Conservation (phyloP, 2,797 vertebrate species). For the Sebastes steindachneri region DNA sequence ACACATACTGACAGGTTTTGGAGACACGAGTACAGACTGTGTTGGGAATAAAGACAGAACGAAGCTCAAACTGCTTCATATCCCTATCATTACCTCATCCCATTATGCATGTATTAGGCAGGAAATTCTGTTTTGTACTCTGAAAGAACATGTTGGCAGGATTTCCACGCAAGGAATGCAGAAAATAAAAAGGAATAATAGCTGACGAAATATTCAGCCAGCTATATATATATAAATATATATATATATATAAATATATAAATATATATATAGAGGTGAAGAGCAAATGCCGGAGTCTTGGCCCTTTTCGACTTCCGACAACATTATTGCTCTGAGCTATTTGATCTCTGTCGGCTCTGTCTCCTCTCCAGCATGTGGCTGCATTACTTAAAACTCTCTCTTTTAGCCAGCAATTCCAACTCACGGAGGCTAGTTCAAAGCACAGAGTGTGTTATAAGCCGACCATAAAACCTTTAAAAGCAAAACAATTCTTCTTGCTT, state of each 20-base stretch:
- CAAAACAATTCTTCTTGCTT: conserved; percentile 7
- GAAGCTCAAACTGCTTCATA: conserved; percentile 28
- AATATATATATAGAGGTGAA: background rate
- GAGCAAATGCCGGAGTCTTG: background rate
- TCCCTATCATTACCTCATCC: conserved; percentile 39
- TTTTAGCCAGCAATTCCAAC: background rate
- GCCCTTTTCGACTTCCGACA: background rate
- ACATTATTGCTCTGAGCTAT: background rate
- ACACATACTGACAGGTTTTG: background rate
- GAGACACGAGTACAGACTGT: background rate
- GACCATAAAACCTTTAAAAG: background rate
- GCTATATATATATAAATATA: background rate
- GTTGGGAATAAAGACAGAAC: background rate
- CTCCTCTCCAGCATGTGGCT: background rate
- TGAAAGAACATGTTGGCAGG: conserved; percentile 35
- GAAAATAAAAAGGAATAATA: background rate
- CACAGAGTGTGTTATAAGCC: background rate
- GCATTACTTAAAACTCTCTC: background rate
- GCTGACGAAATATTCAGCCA: background rate
- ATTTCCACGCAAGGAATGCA: conserved; percentile 18
- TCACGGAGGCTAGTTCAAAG: background rate
- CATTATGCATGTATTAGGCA: conserved; percentile 22
- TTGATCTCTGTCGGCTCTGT: background rate
- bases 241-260: background rate
- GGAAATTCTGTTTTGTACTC: conserved; percentile 53